Evolutionary conservation across 2,797 vertebrate genomes (phyloP).

Genomic region (Amphiprion clarkii): DNA sequence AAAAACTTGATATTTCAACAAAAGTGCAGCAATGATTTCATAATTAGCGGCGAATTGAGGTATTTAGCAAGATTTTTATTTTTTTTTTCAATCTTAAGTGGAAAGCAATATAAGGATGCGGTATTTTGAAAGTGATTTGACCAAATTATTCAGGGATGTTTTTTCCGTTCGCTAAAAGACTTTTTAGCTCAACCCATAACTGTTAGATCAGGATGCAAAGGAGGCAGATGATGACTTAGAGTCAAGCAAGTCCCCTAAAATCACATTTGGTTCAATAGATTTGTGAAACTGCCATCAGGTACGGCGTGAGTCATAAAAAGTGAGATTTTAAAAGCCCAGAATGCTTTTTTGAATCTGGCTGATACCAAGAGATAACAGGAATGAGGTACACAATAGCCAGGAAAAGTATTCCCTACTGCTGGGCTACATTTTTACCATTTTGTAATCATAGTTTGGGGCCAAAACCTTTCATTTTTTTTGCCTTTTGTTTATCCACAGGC

Average conservation of each 20-base stretch:
- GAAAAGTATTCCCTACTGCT: not conserved
- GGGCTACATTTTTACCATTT: not conserved
- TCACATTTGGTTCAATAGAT: not conserved
- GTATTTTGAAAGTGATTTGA: not conserved
- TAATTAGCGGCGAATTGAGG: slow-evolving; percentile 11
- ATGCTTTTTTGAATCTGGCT: not conserved
- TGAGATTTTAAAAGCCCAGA: not conserved
- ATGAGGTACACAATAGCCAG: no score
- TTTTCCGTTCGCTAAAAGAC: not conserved
- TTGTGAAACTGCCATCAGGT: not conserved
- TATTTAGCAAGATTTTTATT: not conserved
- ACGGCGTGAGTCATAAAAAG: not conserved
- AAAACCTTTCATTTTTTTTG: not conserved
- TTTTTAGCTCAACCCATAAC: not conserved
- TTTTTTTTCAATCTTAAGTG: not conserved
- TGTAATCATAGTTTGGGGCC: not conserved
- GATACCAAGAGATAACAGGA: not conserved
- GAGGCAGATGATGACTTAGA: not conserved
- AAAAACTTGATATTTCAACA: slow-evolving; percentile 11
- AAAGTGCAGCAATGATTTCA: slow-evolving; percentile 4
- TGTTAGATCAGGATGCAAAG: not conserved
- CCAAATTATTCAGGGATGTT: not conserved
- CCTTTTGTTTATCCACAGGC: not conserved
- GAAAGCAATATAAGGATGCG: not conserved
- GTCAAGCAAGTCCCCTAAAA: not conserved